Conservation (phyloP, 2,888 invertebrate species). For the Auanema freiburgensis region DNA sequence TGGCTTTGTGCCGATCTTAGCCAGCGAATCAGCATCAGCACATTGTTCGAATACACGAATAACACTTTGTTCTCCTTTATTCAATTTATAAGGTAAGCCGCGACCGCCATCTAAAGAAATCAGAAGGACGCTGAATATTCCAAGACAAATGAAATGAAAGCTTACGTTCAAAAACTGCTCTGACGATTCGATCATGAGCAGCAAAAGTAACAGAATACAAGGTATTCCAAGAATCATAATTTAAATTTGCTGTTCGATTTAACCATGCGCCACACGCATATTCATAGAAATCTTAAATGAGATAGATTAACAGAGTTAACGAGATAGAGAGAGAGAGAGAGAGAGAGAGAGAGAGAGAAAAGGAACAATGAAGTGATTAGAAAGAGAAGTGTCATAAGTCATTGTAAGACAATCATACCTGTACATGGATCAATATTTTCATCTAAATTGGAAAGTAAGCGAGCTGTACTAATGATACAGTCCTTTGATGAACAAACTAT, state of each 20-base stretch:
- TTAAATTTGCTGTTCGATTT: slow-evolving; percentile 35
- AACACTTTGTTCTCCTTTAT: slow-evolving; percentile 30
- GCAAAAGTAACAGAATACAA: slow-evolving; percentile 31
- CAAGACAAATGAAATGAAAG: not conserved
- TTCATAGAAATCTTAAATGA: slow-evolving; percentile 30
- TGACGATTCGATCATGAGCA: slow-evolving; percentile 33
- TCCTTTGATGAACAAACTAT: slow-evolving; percentile 19
- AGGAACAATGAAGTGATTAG: not conserved
- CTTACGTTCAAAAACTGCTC: slow-evolving; percentile 31
- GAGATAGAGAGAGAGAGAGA: slow-evolving; percentile 6
- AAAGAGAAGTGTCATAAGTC: not conserved
- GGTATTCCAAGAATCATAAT: slow-evolving; percentile 36
- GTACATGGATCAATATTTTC: slow-evolving; percentile 14
- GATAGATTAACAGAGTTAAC: slow-evolving; percentile 2
- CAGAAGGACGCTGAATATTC: not conserved
- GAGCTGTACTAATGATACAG: slow-evolving; percentile 18
- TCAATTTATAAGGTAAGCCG: slow-evolving; percentile 24
- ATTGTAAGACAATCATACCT: slow-evolving; percentile 7
- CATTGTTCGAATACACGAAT: slow-evolving; percentile 2
- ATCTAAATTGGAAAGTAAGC: slow-evolving; percentile 18
- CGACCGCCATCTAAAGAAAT: slow-evolving; percentile 27
- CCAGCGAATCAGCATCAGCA: no score
- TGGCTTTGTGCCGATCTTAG: no score
- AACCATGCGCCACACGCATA: slow-evolving; percentile 43
- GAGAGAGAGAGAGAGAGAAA: slow-evolving; percentile 13